phyloP scores from a whole-genome alignment of 2,888 invertebrate genomes.

The Odontomyia ornata region DNA sequence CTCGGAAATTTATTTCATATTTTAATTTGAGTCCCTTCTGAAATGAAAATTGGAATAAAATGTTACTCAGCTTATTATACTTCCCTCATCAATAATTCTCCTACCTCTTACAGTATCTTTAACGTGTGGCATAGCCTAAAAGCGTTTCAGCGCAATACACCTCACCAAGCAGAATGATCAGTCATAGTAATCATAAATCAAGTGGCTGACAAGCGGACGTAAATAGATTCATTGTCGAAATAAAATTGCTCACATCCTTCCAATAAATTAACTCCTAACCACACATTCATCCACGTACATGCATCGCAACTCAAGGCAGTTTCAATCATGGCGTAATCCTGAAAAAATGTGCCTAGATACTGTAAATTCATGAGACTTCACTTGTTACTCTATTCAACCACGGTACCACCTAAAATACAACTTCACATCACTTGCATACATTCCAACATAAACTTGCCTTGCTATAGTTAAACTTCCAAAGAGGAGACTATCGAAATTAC shows the following conservation, averaged over 20 bases:
- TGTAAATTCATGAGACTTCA: constrained; percentile 23
- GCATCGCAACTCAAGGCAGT: neutral
- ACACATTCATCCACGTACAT: neutral
- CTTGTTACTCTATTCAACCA: neutral
- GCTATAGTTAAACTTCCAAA: neutral
- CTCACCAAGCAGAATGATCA: neutral
- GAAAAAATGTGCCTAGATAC: constrained; percentile 27
- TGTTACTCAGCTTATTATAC: too few species aligned
- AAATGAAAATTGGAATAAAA: too few species aligned
- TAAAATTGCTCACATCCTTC: constrained; percentile 11
- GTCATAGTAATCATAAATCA: constrained; percentile 10
- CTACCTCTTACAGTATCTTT: too few species aligned
- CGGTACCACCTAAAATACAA: neutral
- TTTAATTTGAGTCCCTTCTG: too few species aligned
- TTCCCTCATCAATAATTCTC: too few species aligned
- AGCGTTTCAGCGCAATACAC: too few species aligned
- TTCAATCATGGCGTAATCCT: constrained; percentile 20
- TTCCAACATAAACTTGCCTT: neutral
- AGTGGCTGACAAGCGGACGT: neutral
- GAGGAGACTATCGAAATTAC: constrained; percentile 30
- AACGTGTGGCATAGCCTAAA: too few species aligned
- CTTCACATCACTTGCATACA: neutral
- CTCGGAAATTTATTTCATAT: too few species aligned
- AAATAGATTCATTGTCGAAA: neutral
- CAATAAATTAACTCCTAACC: constrained; percentile 13